phyloP scores from a whole-genome alignment of 2,888 invertebrate genomes.

The Chymomyza caudatula region DNA sequence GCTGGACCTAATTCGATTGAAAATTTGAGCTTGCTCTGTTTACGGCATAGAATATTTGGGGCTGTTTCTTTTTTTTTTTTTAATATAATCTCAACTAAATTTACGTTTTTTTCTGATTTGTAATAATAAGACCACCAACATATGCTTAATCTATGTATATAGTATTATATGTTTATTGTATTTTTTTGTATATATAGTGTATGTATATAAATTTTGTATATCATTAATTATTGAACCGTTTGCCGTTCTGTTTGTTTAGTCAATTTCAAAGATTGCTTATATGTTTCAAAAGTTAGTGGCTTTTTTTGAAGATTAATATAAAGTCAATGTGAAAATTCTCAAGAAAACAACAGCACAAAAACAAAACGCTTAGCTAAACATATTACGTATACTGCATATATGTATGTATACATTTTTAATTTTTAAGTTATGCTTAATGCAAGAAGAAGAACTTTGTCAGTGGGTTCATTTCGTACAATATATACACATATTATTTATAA shows the following conservation, averaged over 20 bases:
- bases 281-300: conserved; percentile 68
- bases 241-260: conserved; percentile 40
- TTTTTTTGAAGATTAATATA: conserved; percentile 47
- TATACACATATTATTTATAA: conserved; percentile 21
- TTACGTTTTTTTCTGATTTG: conserved; percentile 8
- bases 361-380: background rate
- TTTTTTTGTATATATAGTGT: conserved; percentile 28
- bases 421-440: conserved; percentile 55
- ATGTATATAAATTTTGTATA: conserved; percentile 1
- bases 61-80: too few species aligned
- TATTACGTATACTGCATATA: conserved; percentile 27
- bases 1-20: too few species aligned
- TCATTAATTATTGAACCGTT: conserved; percentile 1
- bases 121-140: conserved; percentile 58
- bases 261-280: conserved; percentile 74
- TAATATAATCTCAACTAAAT: too few species aligned
- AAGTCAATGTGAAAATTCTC: background rate
- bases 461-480: conserved; percentile 66
- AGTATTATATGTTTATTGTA: conserved; percentile 19
- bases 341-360: background rate
- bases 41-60: background rate
- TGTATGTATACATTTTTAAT: conserved; percentile 18
- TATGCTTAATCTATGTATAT: conserved; percentile 33
- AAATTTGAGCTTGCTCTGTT: too few species aligned
- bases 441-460: conserved; percentile 67